Evolutionary conservation across 2,113 vertebrate species (phyloP), one percentile per base, ranked within the genome.

Genomic region (Pavo muticus): DNA sequence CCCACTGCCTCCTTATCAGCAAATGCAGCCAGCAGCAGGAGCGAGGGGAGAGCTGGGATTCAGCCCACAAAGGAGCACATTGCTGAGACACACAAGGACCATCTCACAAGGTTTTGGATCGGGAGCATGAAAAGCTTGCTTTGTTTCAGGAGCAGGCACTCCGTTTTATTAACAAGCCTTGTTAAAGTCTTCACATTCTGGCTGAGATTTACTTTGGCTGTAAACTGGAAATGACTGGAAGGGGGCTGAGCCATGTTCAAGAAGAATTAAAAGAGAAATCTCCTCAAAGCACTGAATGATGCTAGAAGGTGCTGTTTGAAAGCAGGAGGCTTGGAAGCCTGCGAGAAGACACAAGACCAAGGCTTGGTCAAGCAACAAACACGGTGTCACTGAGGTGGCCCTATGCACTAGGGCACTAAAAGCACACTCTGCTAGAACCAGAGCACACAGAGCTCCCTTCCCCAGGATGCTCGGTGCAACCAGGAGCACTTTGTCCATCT

Each of bases 321-420:
- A 92, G 54, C 23, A 7, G 61, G n/a, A 81, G 52, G 18, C 19
- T 39, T 32, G 5, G 2, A 45, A 48, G 81, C 48, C 70, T 21
- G 9, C 1, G 2, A 37, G 48, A 45, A 45, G 61, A 52, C 0
- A 2, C 25, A 50, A 57, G 64, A n/a, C 4, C 44, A 42, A 81
- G 24, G 14, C 5, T 69, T 0, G 0, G 24, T 42, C 1, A 0
- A 85, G 54, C 5, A 0, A 2, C 7, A 63, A 61, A 17, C 16
- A 25, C 7, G 4, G 18, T 4, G 27, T 32, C 42, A 24, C 47
- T 11, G 48, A 73, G 59, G 74, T 35, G 67, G 25, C 56, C 48
- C 71, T 8, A 32, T n/a, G 44, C 1, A 4, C 21, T 15, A 47
- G 54, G 37, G 19, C 42, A 21, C 42, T 21, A 32, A 67, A 67